Evolutionary conservation across 2,888 invertebrate genomes (phyloP), one percentile per base, ranked within the genome.

Genomic region (Clusia tigrina): DNA sequence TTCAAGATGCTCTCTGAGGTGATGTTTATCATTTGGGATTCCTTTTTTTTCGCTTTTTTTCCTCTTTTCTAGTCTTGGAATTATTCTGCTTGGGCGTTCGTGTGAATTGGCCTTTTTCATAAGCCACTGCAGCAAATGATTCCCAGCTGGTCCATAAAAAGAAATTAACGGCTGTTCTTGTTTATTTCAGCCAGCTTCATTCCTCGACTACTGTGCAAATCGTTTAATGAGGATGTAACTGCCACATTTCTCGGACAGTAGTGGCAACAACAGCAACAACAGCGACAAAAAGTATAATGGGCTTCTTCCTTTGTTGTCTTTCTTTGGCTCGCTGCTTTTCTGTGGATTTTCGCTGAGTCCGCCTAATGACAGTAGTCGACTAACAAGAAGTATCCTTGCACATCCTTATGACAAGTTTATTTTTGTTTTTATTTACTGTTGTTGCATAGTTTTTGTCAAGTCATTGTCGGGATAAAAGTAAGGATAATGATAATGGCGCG

Each of bases 131-230:
- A 58, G 67, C 64, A 78, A 83, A 83, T 80, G 83, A 80, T 83
- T 83, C 83, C 83, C 83, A 80, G 81, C 83, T 81, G 83, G 82
- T 83, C 83, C 83, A 83, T 83, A 83, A 83, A 83, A 83, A 78
- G 81, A 83, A 81, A 83, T 83, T 83, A 83, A 83, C 83, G 81
- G 77, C 81, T 72, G 74, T 77, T 74, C 68, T 71, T 69, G 60
- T 70, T 67, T 65, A 59, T 70, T 69, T 55, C 65, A 46, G 58
- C 37, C 38, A 46, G 37, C 9, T 46, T 32, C 22, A 22, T 15
- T 54, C 52, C 38, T 48, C 25, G 25, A 48, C 48, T 23, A 37
- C 62, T 57, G 20, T 74, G 77, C 78, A 79, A 81, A 83, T 79
- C 81, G 80, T 82, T 83, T 83, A 83, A 83, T 82, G 83, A 83